Percentiles rank a stretch among this genome's conserved stretches.
Conservation (phyloP, 2,888 invertebrate species). For the Plemyria rubiginata region DNA sequence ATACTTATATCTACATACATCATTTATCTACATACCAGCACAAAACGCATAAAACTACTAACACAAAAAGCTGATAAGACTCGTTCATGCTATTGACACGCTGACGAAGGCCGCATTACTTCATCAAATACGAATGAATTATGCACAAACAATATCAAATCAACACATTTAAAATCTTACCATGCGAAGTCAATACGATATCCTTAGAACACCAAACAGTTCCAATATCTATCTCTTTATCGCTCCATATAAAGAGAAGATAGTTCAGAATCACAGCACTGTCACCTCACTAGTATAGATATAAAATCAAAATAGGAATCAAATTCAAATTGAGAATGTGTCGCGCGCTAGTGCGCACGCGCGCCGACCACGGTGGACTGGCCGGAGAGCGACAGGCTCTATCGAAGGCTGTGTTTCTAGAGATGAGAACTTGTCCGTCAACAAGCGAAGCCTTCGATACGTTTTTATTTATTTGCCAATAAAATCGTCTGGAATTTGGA, state of each 20-base stretch:
- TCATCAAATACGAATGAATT: slow-evolving; percentile 32
- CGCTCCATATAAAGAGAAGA: slow-evolving; percentile 74
- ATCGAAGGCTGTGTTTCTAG: slow-evolving; percentile 60
- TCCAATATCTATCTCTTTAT: slow-evolving; percentile 71
- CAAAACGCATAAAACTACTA: slow-evolving; percentile 28
- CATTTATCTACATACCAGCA: slow-evolving; percentile 8
- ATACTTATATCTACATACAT: slow-evolving; percentile 11
- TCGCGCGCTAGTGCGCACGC: slow-evolving; percentile 71
- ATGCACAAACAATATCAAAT: slow-evolving; percentile 29
- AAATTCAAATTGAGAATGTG: slow-evolving; percentile 43
- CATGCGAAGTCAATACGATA: slow-evolving; percentile 50
- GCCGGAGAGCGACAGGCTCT: slow-evolving; percentile 53
- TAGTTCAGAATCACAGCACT: slow-evolving; percentile 55
- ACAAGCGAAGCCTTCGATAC: slow-evolving; percentile 48
- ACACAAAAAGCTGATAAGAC: slow-evolving; percentile 35
- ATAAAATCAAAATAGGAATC: slow-evolving; percentile 30
- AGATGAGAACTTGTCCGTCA: slow-evolving; percentile 55
- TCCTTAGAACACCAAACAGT: slow-evolving; percentile 59
- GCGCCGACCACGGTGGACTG: slow-evolving; percentile 69
- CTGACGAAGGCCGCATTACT: slow-evolving; percentile 34
- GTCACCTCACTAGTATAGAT: slow-evolving; percentile 57
- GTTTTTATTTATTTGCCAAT: slow-evolving; percentile 21
- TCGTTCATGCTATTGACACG: slow-evolving; percentile 36
- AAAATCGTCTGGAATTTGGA: slow-evolving; percentile 21
- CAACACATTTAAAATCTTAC: slow-evolving; percentile 44